Evolutionary conservation across 2,113 vertebrate genomes (phyloP).

Genomic region (Tretioscincus oriximinensis): DNA sequence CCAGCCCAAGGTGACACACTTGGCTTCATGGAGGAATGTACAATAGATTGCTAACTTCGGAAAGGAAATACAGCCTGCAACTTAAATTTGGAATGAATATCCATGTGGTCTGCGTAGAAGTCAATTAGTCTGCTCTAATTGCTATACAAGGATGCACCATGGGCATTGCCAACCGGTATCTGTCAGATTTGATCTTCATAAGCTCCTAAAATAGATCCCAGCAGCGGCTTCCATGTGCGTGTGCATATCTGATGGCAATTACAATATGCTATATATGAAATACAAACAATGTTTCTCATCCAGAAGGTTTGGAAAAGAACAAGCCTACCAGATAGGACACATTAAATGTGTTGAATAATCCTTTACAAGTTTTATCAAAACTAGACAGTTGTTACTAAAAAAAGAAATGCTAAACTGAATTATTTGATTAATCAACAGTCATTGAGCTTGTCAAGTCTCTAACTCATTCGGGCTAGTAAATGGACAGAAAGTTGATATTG

Average conservation of each 20-base stretch:
- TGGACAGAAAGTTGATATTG: rapidly evolving
- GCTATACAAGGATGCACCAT: conserved; percentile 9
- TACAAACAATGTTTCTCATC: neutral
- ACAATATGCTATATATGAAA: conserved; percentile 10
- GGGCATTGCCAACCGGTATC: conserved; percentile 8
- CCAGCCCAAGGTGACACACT: no score
- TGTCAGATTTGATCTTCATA: conserved; percentile 34
- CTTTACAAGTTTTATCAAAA: neutral
- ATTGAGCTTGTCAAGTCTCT: neutral
- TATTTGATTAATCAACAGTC: neutral
- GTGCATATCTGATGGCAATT: neutral
- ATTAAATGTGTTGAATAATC: neutral
- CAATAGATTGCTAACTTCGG: neutral
- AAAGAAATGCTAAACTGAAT: neutral
- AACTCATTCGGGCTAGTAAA: neutral
- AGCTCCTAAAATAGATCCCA: conserved; percentile 14
- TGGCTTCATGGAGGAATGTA: no score
- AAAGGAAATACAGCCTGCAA: neutral
- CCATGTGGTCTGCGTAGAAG: conserved; percentile 8
- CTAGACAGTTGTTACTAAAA: neutral
- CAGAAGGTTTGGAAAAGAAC: conserved; percentile 1
- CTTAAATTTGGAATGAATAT: conserved; percentile 7
- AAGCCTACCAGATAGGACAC: neutral
- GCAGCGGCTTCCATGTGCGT: neutral
- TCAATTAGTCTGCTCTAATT: conserved; percentile 10